Evolutionary conservation across 2,888 invertebrate genomes (phyloP).

Genomic region (Cremastinae sp.): DNA sequence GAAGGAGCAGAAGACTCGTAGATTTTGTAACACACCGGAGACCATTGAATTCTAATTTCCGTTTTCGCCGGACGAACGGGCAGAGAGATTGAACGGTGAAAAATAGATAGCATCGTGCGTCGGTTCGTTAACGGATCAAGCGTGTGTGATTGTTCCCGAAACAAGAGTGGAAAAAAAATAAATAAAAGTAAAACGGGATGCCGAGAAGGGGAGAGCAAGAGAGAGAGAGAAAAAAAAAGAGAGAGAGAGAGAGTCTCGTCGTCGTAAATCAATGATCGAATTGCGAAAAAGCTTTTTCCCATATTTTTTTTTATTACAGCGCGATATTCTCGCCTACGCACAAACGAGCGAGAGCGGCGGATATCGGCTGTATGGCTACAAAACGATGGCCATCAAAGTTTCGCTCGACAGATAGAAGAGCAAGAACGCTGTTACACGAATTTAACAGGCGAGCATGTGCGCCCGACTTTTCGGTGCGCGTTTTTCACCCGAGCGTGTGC

Average conservation of each 20-base stretch:
- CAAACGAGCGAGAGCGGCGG: constrained; percentile 15
- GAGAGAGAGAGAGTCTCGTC: constrained; percentile 21
- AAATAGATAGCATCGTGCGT: too few relatives aligned
- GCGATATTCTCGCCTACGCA: constrained; percentile 51
- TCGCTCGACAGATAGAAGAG: neutral
- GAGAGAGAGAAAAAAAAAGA: neutral
- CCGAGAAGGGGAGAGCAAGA: neutral
- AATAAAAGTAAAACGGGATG: too few relatives aligned
- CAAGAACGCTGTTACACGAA: constrained; percentile 10
- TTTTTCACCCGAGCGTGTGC: constrained; percentile 12
- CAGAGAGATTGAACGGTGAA: too few relatives aligned
- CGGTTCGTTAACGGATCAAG: too few relatives aligned
- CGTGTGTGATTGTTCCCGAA: too few relatives aligned
- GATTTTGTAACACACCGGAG: too few relatives aligned
- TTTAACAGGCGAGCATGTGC: constrained; percentile 24
- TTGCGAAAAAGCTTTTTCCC: constrained; percentile 39
- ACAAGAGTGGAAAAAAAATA: too few relatives aligned
- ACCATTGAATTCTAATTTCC: too few relatives aligned
- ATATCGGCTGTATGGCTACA: constrained; percentile 53
- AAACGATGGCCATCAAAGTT: constrained; percentile 36
- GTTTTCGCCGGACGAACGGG: too few relatives aligned
- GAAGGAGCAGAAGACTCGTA: too few relatives aligned
- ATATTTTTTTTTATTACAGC: constrained; percentile 18
- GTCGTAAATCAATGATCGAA: constrained; percentile 52
- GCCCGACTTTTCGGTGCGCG: constrained; percentile 14